These are phyloP conservation scores for Empis stercorea DNA, from an alignment of 2,888 invertebrate species.

Conservation along the genomic window DNA sequence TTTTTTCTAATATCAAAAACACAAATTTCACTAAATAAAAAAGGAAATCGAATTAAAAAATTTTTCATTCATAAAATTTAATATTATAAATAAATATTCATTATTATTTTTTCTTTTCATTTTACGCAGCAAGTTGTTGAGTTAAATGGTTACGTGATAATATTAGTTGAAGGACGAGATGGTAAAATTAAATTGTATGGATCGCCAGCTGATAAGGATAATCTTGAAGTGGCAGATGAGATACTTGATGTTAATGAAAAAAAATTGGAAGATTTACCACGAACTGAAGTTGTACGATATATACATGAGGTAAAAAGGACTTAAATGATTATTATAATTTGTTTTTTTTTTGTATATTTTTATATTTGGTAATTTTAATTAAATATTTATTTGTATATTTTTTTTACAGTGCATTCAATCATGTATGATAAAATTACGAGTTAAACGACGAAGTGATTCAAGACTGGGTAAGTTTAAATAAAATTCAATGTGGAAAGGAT, in stretches of 20 bases:
- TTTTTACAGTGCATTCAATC: conserved; percentile 86
- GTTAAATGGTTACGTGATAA: conserved; percentile 89
- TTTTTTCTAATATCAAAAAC: not conserved
- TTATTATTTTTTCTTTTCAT: not conserved
- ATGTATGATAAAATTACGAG: conserved; percentile 85
- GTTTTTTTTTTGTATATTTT: not conserved
- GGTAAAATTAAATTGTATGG: conserved; percentile 90
- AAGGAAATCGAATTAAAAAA: not conserved
- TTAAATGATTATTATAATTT: not conserved
- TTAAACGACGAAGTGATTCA: conserved; percentile 77
- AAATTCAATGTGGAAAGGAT: too few species aligned
- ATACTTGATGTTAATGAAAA: conserved; percentile 95
- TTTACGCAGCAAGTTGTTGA: conserved; percentile 54
- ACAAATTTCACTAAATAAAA: not conserved
- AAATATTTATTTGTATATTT: conserved; percentile 14
- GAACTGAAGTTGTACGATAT: conserved; percentile 84
- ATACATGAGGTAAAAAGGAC: conserved; percentile 73
- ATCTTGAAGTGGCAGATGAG: conserved; percentile 90
- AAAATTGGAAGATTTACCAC: conserved; percentile 78
- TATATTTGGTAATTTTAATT: not conserved
- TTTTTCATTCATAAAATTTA: not conserved
- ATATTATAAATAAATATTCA: too few species aligned
- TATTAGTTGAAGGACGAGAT: conserved; percentile 85
- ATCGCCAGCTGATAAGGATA: conserved; percentile 85
- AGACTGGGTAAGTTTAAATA: conserved; percentile 61